These are phyloP conservation scores for Myrmecophaga tridactyla DNA, from an alignment of 2,113 vertebrate species.

Conservation along the genomic window DNA sequence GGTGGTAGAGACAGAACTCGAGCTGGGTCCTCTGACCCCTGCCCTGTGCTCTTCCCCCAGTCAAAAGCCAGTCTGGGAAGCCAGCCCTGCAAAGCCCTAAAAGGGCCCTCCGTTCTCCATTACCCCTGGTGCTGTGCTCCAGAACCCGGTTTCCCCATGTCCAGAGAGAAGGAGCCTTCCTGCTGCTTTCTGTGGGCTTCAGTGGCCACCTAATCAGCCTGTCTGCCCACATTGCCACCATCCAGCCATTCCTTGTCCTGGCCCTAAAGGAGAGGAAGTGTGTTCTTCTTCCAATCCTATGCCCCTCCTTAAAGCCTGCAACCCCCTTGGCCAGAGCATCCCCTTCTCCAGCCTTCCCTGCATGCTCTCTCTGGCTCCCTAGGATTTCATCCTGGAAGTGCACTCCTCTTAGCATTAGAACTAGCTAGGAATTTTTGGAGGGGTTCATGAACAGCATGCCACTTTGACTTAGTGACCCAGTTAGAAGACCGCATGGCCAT, in stretches of 20 bases:
- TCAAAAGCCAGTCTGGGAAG: fast-evolving
- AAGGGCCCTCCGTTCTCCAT: background rate
- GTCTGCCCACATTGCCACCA: background rate
- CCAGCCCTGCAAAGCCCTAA: background rate
- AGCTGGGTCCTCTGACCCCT: background rate
- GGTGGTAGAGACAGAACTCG: background rate
- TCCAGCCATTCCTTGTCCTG: background rate
- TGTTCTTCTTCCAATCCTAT: fast-evolving
- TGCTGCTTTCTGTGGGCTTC: background rate
- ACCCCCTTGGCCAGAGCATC: background rate
- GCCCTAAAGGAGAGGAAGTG: background rate
- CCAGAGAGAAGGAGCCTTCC: background rate
- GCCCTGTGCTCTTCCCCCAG: background rate
- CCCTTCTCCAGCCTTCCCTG: background rate
- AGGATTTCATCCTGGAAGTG: background rate
- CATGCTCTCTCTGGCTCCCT: background rate
- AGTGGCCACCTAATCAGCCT: background rate
- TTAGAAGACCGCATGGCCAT: too few species aligned
- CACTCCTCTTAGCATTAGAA: background rate
- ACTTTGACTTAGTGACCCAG: background rate
- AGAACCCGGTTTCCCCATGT: fast-evolving
- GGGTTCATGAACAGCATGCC: background rate
- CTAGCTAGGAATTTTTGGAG: background rate
- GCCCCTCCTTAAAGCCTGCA: background rate
- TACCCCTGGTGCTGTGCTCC: background rate